Percentiles rank a stretch among this genome's conserved stretches.
Conservation (phyloP, 2,113 vertebrate species). For the Apus apus region DNA sequence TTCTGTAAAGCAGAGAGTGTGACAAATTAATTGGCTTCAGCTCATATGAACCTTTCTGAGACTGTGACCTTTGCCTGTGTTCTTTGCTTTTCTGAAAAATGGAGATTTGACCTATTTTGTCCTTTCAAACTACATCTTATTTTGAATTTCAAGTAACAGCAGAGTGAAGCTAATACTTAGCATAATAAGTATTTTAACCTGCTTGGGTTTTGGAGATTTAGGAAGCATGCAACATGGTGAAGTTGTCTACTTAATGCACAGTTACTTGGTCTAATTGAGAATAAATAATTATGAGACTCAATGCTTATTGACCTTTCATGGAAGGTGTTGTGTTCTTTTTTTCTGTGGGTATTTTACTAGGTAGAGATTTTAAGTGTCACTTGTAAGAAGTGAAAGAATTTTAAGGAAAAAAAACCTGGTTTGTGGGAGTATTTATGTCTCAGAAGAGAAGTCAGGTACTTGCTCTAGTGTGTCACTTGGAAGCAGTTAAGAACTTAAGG, state of each 20-base stretch:
- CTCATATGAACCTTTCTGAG: background rate
- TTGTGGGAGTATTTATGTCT: background rate
- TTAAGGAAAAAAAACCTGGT: background rate
- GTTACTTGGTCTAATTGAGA: background rate
- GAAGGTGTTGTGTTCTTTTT: background rate
- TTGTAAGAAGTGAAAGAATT: background rate
- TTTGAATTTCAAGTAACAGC: background rate
- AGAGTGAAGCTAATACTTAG: background rate
- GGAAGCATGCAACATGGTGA: background rate
- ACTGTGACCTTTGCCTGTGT: background rate
- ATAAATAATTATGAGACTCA: background rate
- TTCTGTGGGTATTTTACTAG: background rate
- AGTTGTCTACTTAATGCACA: background rate
- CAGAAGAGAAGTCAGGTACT: background rate
- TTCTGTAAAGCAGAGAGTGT: background rate
- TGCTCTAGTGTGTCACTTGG: background rate
- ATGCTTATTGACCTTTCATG: background rate
- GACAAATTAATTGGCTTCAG: background rate
- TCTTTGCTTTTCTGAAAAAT: background rate
- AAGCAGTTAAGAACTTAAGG: background rate
- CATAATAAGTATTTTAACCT: background rate
- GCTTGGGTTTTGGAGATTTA: background rate
- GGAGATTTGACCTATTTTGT: background rate
- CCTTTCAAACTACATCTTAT: background rate
- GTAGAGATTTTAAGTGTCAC: background rate